Evolutionary conservation across 53 echinoderm and acorn worm genomes (phyloP).

Genomic region (Echinometra lucunter): DNA sequence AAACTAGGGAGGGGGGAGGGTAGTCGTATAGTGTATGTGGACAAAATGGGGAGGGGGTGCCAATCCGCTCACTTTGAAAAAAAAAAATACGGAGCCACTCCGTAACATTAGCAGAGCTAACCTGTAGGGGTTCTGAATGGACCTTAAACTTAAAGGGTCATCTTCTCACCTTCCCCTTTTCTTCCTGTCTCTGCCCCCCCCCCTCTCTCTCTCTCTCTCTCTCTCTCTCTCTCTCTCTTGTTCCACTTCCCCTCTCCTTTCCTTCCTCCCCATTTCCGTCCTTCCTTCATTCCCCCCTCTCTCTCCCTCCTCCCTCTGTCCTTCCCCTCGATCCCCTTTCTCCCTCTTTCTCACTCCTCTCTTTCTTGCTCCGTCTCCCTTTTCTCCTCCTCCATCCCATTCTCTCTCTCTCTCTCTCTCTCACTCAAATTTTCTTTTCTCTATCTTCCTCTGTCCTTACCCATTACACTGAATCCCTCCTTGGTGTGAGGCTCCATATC

Average conservation of each 20-base stretch:
- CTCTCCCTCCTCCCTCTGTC: neutral
- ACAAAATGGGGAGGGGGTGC: too few relatives aligned
- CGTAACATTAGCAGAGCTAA: too few relatives aligned
- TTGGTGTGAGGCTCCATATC: slow-evolving; percentile 7
- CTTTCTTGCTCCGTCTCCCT: neutral
- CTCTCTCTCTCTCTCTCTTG: neutral
- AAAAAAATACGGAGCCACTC: too few relatives aligned
- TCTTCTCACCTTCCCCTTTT: neutral
- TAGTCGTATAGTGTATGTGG: too few relatives aligned
- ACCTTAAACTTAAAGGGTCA: too few relatives aligned
- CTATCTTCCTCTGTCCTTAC: slow-evolving; percentile 13
- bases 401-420: neutral
- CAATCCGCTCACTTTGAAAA: too few relatives aligned
- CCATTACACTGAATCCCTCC: slow-evolving; percentile 60
- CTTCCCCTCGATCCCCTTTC: neutral
- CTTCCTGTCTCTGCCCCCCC: neutral
- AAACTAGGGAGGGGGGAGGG: too few relatives aligned
- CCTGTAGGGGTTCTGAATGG: too few relatives aligned
- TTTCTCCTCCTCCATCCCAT: neutral
- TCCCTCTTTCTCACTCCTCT: neutral
- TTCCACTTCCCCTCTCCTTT: too few relatives aligned
- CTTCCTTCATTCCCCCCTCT: neutral
- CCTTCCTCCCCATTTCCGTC: neutral
- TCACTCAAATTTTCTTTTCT: neutral
- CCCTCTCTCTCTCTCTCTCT: neutral